A percentile compares a stretch with the other conserved stretches of the same genome.
phyloP scores from a whole-genome alignment of 2,888 invertebrate species.

The Pomacea canaliculata region DNA sequence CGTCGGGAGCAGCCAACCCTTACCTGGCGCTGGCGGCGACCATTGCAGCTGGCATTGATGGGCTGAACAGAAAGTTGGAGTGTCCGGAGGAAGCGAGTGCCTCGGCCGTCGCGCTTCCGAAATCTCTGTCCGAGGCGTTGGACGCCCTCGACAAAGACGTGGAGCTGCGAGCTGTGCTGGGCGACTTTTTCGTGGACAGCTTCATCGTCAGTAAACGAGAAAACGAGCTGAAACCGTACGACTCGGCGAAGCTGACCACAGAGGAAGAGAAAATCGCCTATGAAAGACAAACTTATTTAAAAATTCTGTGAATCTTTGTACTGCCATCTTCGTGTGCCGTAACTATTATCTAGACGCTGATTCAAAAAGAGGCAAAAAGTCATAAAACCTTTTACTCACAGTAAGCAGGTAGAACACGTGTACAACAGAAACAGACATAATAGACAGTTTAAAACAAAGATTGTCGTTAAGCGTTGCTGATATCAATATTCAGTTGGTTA shows the following conservation, averaged over 20 bases:
- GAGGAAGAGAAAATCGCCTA: slow-evolving; percentile 8
- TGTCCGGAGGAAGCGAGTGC: slow-evolving; percentile 25
- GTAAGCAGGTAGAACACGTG: too few relatives aligned
- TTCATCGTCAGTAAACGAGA: slow-evolving; percentile 12
- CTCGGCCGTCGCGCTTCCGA: slow-evolving; percentile 3
- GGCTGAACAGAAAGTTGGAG: slow-evolving; percentile 28
- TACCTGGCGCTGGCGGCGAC: slow-evolving; percentile 36
- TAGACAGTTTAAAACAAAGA: too few relatives aligned
- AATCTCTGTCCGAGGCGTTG: slow-evolving; percentile 5
- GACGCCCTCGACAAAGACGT: slow-evolving; percentile 6
- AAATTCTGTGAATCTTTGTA: not conserved
- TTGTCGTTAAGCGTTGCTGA: too few relatives aligned
- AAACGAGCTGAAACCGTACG: slow-evolving; percentile 1
- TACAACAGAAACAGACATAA: too few relatives aligned
- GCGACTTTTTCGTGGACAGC: slow-evolving; percentile 8
- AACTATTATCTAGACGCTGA: too few relatives aligned
- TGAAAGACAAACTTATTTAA: slow-evolving; percentile 13
- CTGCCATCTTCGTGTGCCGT: too few relatives aligned
- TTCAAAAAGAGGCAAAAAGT: too few relatives aligned
- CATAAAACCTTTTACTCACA: too few relatives aligned
- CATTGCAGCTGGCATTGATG: slow-evolving; percentile 38
- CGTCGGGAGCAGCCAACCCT: slow-evolving; percentile 32
- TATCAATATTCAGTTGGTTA: too few relatives aligned
- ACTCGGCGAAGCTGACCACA: not conserved
- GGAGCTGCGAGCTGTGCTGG: slow-evolving; percentile 7